These are phyloP conservation scores for Agrilus biguttatus DNA, from an alignment of 2,888 invertebrate species.

Conservation along the genomic window DNA sequence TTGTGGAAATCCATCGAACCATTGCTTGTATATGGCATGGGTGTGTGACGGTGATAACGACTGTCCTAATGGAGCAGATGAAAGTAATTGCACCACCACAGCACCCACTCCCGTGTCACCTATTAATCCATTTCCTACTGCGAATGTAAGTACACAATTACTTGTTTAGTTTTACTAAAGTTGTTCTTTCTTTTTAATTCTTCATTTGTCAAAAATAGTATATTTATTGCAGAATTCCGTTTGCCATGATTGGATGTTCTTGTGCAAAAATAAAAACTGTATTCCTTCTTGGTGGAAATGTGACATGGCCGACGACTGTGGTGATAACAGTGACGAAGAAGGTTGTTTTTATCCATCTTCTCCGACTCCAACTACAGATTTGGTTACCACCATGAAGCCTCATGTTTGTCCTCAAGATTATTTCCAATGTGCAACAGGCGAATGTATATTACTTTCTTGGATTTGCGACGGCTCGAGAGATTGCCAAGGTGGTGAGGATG, in stretches of 20 bases:
- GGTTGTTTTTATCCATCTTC: constrained; percentile 25
- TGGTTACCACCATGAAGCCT: constrained; percentile 14
- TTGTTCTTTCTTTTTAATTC: background rate
- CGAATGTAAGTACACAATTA: constrained; percentile 3
- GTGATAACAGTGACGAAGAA: constrained; percentile 58
- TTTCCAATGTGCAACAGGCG: constrained; percentile 40
- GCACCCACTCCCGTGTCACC: constrained; percentile 11
- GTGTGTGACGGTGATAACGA: constrained; percentile 73
- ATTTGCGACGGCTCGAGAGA: constrained; percentile 47
- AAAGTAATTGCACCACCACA: constrained; percentile 44
- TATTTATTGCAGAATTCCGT: constrained; percentile 23
- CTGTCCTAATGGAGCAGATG: constrained; percentile 56
- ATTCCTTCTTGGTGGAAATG: constrained; percentile 72
- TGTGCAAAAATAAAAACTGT: constrained; percentile 54
- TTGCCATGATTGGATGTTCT: constrained; percentile 68
- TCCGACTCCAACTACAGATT: constrained; percentile 10
- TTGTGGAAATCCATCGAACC: constrained; percentile 32
- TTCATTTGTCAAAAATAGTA: constrained; percentile 1
- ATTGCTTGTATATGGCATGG: constrained; percentile 62
- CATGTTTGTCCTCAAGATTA: constrained; percentile 38
- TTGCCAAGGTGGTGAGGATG: constrained; percentile 48
- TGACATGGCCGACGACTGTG: constrained; percentile 62
- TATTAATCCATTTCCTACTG: constrained; percentile 13
- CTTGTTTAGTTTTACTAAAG: background rate
- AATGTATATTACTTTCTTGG: constrained; percentile 45